Evolutionary conservation across 2,113 vertebrate genomes (phyloP), one percentile per base, ranked within the genome.

Genomic region (Dasypus novemcinctus): DNA sequence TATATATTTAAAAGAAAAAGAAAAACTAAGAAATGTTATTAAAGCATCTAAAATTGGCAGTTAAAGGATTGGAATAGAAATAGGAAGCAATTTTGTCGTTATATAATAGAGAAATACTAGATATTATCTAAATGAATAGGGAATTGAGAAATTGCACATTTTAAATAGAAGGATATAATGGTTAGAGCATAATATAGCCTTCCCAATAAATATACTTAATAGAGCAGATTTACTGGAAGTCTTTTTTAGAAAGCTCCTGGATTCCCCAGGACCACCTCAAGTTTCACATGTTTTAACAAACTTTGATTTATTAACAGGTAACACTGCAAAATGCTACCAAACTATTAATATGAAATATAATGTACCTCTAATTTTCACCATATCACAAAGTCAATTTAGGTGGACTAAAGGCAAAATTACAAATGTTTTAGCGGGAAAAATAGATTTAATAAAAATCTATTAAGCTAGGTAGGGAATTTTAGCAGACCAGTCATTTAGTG

Each of bases 21-120:
- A 20, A 69, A 69, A 90, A 85, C 63, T 79, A 94, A 76, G 85
- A 94, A 54, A 94, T 29, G 6, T 71, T 90, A 78, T 38, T 78
- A 71, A 90, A 84, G n/a, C 63, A 49, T 36, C 61, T 78, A 83
- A 57, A 90, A 59, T 61, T 78, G 25, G 41, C 25, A 84, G 61
- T 78, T 11, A 79, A 57, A 61, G 76, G 25, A 94, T 78, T 9
- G 52, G 49, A 83, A 89, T 54, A 54, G 78, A 74, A 27, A 79
- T 43, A 76, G 43, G 66, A 86, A 59, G 13, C 31, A n/a, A 57
- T 49, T 57, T 76, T 82, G 38, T 17, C 52, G 2, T 41, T 52
- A 15, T 74, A 25, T 78, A 38, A 49, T 87, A 71, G 68, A 59
- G 31, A 69, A 43, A n/a, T 83, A 75, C 17, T 78, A 68, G 52